Evolutionary conservation across 2,888 invertebrate genomes (phyloP), one percentile per base, ranked within the genome.

Genomic region (Macrophya annulata): DNA sequence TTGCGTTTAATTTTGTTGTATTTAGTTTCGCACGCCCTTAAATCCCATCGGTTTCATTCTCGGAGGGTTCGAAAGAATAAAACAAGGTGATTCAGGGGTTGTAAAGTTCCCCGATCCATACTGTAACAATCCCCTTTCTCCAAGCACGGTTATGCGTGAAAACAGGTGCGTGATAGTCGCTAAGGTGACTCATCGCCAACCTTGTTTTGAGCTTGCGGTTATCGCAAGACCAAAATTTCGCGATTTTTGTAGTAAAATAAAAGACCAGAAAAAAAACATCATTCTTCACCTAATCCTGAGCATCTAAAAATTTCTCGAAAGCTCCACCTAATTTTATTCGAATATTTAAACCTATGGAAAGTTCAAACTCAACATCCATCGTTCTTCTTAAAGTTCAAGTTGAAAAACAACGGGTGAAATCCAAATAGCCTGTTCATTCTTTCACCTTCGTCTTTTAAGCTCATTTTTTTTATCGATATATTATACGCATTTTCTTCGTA

Each of bases 111-210:
- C 45, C 43, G 72, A 74, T 74, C 72, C 72, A 74, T 74, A 74
- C 45, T 74, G 43, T 21, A 45, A 74, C 72, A 74, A 45, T 21
- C 72, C 45, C 45, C 72, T n/a, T 45, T 31, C 45, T 45, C 68
- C 68, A 55, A 17, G 31, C 31, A 37, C 51, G 31, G 31, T 37
- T 31, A 43, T 77, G 51, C 48, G 77, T 77, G 55, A 77, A 77
- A 77, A 31, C 17, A 55, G 77, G 31, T 51, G 55, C 77, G 77
- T 77, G 51, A 51, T 77, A 51, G 45, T 37, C 37, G 8, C 43
- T 12, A 12, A 74, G 15, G 25, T 74, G 72, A 74, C 45, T 74
- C 72, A 74, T 25, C 45, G 4, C 21, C 45, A 45, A 9, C 72
- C 43, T 21, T 15, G 10, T 15, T 17, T 68, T 12, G 21, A 43